Percentiles rank a stretch among this genome's conserved stretches.
These are phyloP conservation scores for Nettapus auritus DNA, from an alignment of 2,113 vertebrate genomes.

Conservation along the genomic window DNA sequence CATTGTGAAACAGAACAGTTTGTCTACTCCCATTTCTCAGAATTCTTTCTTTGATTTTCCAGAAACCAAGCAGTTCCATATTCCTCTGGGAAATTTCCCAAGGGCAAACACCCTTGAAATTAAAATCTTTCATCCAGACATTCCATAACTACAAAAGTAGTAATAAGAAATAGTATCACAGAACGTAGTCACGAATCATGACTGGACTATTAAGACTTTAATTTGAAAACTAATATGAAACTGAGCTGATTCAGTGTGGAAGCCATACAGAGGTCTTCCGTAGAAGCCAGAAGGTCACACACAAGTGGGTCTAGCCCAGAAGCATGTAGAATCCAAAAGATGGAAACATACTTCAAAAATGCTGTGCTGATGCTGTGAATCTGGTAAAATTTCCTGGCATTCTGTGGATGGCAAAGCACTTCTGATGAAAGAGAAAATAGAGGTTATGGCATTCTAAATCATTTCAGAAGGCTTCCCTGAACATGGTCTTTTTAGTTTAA, in stretches of 20 bases:
- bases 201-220: not conserved
- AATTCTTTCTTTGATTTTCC: not conserved
- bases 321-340: not conserved
- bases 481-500: not conserved
- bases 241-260: not conserved
- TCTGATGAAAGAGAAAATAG: not conserved
- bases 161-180: not conserved
- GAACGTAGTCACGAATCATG: not conserved
- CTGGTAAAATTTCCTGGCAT: not conserved
- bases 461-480: not conserved
- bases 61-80: not conserved
- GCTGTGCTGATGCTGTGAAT: not conserved
- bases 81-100: not conserved
- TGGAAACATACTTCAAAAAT: not conserved
- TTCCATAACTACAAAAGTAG: not conserved
- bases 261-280: not conserved
- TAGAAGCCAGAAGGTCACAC: not conserved
- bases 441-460: not conserved
- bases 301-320: not conserved
- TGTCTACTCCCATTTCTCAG: not conserved
- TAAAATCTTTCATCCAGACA: not conserved
- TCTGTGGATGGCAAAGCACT: not conserved
- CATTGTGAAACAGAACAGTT: not conserved
- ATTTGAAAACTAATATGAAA: not conserved
- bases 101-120: not conserved